Evolutionary conservation across 2,888 invertebrate species (phyloP), one percentile per base, ranked within the genome.

Genomic region (Xylota sylvarum): DNA sequence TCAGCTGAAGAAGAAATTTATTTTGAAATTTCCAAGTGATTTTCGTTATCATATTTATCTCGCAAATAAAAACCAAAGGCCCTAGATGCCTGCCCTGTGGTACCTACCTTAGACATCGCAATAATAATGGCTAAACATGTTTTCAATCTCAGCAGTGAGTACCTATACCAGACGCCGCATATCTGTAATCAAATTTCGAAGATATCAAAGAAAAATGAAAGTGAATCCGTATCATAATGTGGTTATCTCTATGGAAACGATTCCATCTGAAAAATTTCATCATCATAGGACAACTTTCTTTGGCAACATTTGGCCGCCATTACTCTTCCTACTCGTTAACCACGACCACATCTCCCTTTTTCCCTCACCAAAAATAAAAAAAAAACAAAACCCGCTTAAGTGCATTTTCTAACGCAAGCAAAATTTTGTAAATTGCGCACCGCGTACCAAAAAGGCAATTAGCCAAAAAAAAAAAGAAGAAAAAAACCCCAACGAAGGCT

Each of bases 221-320:
- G 85, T 81, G 85, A 81, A 67, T 70, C 48, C 48, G 14, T 79
- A 62, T 52, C 58, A 70, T 27, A 46, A 58, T 80, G 67, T 62
- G 72, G 58, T 70, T 60, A 60, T 50, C 52, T 50, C 23, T 60
- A 30, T 48, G 65, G 46, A 76, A 76, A 58, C 46, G 48, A 48
- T 76, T 60, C 55, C 79, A 74, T 80, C 77, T 78, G 73, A 43
- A 77, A 72, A 79, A 48, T 62, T 64, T 76, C 73, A 84, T 62
- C 73, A 69, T 64, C 64, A 10, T 67, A 67, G 77, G 81, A 81
- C 85, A 86, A 86, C 85, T 86, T 86, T 86, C 85, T 67, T 86
- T 86, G 81, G 85, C 85, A 81, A 76, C 69, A 64, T 40, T 58
- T 52, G 17, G 56, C 65, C 19, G 40, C 52, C 37, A 58, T 46